Base-by-base conservation (phyloP, 2,797 vertebrate genomes). In the Brotula barbata region DNA sequence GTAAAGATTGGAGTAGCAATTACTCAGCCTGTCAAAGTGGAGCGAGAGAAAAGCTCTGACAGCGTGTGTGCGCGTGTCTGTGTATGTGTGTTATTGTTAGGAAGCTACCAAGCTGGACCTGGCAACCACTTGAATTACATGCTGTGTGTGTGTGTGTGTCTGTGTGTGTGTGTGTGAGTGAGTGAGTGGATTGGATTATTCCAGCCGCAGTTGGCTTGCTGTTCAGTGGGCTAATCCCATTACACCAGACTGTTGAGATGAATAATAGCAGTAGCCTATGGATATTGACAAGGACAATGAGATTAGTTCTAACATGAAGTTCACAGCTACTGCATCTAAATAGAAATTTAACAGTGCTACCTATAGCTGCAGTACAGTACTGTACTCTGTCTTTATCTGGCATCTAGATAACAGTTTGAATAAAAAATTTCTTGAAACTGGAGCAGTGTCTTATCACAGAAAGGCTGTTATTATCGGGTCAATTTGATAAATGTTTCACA, bases 21-120 rank as follows among this genome's bases (percentile, higher is more conserved):
- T 85, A 82, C 65, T 71, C 73, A 58, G 68, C 44, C 68, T 77
- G 73, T 80, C 68, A 80, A 64, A 73, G 61, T 41, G 34, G 34
- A 1, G 57, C 2, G 3, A 52, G 68, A 79, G 57, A 74, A 67
- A 58, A 20, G 52, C 49, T 41, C 0, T 43, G 63, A 23, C 20
- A 13, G 14, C 23, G 44, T 22, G 19, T 46, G 44, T 46, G 44
- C 5, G 21, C 5, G 44, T 13, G 44, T 25, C 20, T 45, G 19
- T 14, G 44, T 14, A 21, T 10, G 43, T 46, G 58, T 49, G 10
- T 14, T 39, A 43, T 10, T 69, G 65, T 76, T 58, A 40, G 54
- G 22, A 47, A 20, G 64, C 53, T 50, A 16, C 44, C 53, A 58
- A 78, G 54, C 48, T 40, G 1, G 16, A 12, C 20, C 37, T 43